A percentile compares a stretch with the other conserved stretches of the same genome.
Evolutionary conservation across 2,797 vertebrate species (phyloP).

Genomic region (Cuculus canorus): DNA sequence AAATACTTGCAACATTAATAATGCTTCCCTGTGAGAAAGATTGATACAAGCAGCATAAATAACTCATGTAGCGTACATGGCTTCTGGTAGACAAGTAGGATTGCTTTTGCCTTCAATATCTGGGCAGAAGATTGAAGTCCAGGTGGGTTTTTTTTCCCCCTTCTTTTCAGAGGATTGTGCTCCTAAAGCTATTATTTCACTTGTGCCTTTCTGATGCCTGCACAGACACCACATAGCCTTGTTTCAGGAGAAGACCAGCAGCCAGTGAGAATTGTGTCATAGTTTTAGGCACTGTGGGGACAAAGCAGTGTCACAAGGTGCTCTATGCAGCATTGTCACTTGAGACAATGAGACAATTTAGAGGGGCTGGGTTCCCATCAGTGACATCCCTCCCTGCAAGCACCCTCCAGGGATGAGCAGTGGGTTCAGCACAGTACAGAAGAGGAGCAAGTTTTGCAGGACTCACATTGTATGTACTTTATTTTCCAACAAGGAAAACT

Average conservation of each 20-base stretch:
- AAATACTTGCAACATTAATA: constrained; percentile 2
- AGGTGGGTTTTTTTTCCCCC: background rate
- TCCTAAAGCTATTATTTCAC: background rate
- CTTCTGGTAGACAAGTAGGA: background rate
- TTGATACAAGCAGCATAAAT: background rate
- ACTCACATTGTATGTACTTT: background rate
- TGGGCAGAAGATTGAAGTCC: background rate
- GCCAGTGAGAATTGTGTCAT: background rate
- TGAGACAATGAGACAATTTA: background rate
- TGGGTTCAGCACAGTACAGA: rapidly evolving
- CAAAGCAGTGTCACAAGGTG: rapidly evolving
- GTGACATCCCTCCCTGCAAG: background rate
- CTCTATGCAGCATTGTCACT: background rate
- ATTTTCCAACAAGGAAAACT: background rate
- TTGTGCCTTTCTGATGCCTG: background rate
- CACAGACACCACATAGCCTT: background rate
- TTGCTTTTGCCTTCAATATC: background rate
- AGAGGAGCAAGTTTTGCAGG: background rate
- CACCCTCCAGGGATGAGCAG: rapidly evolving
- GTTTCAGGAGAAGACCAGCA: background rate
- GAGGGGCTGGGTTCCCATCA: background rate
- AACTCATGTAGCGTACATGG: background rate
- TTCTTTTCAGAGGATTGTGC: background rate
- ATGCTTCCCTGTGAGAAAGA: background rate
- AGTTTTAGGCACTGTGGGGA: background rate